A percentile compares a stretch with the other conserved stretches of the same genome.
These are phyloP conservation scores for Hydrolagus affinis DNA, from an alignment of 2,113 vertebrate genomes.

Conservation along the genomic window DNA sequence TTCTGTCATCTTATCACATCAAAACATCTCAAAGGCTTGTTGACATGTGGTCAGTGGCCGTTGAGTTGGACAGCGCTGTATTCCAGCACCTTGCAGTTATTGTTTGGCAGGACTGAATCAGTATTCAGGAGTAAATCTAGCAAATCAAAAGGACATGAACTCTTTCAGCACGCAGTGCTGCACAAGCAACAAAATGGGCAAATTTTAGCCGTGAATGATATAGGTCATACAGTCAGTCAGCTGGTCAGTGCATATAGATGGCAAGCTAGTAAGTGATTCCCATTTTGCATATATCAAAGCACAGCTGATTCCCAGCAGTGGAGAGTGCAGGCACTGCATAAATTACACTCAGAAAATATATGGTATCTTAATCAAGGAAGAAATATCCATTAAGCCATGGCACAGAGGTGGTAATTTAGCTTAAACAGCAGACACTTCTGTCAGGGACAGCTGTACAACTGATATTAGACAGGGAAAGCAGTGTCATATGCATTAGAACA, in stretches of 20 bases:
- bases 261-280: background rate
- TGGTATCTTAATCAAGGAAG: background rate
- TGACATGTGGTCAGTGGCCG: background rate
- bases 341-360: constrained; percentile 2
- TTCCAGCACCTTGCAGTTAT: background rate
- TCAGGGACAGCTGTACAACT: background rate
- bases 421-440: background rate
- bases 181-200: background rate
- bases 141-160: background rate
- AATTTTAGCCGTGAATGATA: background rate
- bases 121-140: background rate
- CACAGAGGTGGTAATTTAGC: background rate
- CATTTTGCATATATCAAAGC: background rate
- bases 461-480: background rate
- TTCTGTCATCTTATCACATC: too few relatives aligned
- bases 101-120: background rate
- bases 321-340: background rate
- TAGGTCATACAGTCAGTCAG: background rate
- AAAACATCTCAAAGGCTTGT: too few relatives aligned
- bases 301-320: too few relatives aligned
- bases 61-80: background rate
- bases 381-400: background rate
- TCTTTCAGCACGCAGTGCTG: background rate
- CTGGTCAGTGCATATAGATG: background rate
- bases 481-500: constrained; percentile 17